Conservation (phyloP, 1,140 invertebrate species). For the Ditylenchus dipsaci region DNA sequence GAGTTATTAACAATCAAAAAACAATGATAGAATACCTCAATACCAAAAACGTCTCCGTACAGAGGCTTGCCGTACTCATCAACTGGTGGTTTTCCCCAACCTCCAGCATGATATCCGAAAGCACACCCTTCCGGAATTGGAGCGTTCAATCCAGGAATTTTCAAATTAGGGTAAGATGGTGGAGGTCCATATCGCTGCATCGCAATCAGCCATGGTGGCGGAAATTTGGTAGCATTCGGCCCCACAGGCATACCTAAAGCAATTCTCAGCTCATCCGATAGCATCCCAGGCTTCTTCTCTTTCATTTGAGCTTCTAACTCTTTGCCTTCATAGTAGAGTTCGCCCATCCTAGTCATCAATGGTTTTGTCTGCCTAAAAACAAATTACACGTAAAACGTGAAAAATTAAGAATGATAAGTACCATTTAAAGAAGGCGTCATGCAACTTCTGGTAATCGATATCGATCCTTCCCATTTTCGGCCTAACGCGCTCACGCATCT, state of each 20-base stretch:
- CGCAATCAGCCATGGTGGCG: slow-evolving; percentile 98
- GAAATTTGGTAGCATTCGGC: slow-evolving; percentile 66
- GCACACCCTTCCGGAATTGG: slow-evolving; percentile 91
- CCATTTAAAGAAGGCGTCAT: slow-evolving; percentile 99
- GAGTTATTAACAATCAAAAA: neutral
- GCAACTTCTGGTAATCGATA: slow-evolving; percentile 98
- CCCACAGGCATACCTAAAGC: slow-evolving; percentile 98
- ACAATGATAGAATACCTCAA: slow-evolving; percentile 32
- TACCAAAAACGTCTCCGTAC: slow-evolving; percentile 96
- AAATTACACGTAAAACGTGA: too few species aligned
- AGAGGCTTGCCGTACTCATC: slow-evolving; percentile 94
- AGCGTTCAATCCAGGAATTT: slow-evolving; percentile 87
- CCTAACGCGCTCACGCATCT: slow-evolving; percentile 91
- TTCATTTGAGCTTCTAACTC: slow-evolving; percentile 95
- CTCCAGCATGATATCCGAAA: slow-evolving; percentile 82
- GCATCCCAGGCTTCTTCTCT: slow-evolving; percentile 96
- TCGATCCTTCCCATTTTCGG: slow-evolving; percentile 99
- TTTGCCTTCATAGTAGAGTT: slow-evolving; percentile 99
- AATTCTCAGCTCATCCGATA: slow-evolving; percentile 88
- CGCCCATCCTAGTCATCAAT: slow-evolving; percentile 95
- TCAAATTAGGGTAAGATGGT: slow-evolving; percentile 95
- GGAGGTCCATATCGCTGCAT: slow-evolving; percentile 99
- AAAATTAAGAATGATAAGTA: too few species aligned
- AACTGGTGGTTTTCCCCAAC: slow-evolving; percentile 86
- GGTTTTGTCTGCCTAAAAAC: slow-evolving; percentile 79